Evolutionary conservation across 2,113 vertebrate species (phyloP).

Genomic region (Semicossyphus pulcher): DNA sequence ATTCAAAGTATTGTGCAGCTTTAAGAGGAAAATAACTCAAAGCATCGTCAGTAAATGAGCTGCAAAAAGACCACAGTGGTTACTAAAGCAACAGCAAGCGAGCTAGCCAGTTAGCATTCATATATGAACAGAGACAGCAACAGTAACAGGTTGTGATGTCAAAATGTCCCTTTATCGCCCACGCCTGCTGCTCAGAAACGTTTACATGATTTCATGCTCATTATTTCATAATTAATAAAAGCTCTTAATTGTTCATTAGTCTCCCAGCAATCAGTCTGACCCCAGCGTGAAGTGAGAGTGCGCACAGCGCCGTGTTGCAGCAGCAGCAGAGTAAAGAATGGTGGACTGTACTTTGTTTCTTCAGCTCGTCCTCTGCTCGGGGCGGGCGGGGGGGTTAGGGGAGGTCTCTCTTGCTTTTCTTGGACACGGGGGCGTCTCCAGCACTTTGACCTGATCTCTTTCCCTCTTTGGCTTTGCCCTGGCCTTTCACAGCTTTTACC

Average conservation of each 20-base stretch:
- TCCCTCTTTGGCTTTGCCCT: conserved; percentile 72
- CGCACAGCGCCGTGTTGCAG: conserved; percentile 13
- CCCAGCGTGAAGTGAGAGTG: not conserved
- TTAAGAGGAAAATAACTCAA: no score
- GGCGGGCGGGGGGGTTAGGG: conserved; percentile 57
- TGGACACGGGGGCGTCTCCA: conserved; percentile 70
- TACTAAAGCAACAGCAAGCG: no score
- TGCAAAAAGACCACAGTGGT: no score
- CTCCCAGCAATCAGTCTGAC: not conserved
- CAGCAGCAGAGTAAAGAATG: conserved; percentile 57
- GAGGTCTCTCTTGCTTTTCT: conserved; percentile 80
- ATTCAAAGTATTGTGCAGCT: no score
- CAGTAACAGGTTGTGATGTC: no score
- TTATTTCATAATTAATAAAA: not conserved
- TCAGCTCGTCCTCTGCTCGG: conserved; percentile 57
- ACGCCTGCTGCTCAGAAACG: conserved; percentile 22
- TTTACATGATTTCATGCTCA: conserved; percentile 13
- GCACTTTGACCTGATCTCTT: conserved; percentile 75
- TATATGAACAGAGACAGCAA: no score
- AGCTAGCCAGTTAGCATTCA: no score
- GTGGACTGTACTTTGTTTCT: conserved; percentile 81
- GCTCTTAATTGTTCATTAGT: not conserved
- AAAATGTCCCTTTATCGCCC: conserved; percentile 4
- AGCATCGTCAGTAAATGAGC: no score
- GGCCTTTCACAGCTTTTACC: conserved; percentile 73